These are phyloP conservation scores for Bembecia ichneumoniformis DNA, from an alignment of 2,888 invertebrate genomes.

Conservation along the genomic window DNA sequence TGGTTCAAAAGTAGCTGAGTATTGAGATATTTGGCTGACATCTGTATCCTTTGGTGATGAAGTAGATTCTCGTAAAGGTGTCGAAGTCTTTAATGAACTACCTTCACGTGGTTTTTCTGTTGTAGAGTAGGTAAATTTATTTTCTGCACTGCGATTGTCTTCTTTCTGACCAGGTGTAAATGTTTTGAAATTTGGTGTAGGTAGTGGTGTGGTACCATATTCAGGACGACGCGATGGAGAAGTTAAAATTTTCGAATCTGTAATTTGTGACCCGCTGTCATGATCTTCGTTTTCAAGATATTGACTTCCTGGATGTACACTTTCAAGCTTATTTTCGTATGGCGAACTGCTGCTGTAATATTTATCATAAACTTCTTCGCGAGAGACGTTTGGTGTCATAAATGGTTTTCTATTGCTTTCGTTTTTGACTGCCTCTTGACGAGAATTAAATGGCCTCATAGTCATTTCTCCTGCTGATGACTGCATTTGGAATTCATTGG, in stretches of 20 bases:
- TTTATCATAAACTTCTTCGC: slow-evolving; percentile 3
- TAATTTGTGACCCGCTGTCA: not conserved
- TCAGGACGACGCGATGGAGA: not conserved
- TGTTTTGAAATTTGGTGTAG: not conserved
- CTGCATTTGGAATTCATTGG: slow-evolving; percentile 6
- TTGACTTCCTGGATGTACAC: not conserved
- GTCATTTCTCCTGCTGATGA: slow-evolving; percentile 5
- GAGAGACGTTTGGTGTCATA: slow-evolving; percentile 19
- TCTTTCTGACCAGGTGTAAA: not conserved
- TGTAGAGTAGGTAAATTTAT: not conserved
- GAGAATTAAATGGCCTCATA: slow-evolving; percentile 1
- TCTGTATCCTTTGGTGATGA: not conserved
- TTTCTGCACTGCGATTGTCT: not conserved
- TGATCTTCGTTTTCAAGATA: not conserved
- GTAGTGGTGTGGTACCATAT: not conserved
- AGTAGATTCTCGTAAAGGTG: slow-evolving; percentile 9
- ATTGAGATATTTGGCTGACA: not conserved
- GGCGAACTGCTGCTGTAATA: not conserved
- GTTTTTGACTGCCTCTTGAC: not conserved
- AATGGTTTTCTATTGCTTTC: slow-evolving; percentile 15
- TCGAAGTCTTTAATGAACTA: slow-evolving; percentile 15
- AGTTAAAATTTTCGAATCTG: not conserved
- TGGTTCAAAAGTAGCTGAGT: not conserved
- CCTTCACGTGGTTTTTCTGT: not conserved
- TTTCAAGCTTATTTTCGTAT: not conserved